phyloP scores from a whole-genome alignment of 2,888 invertebrate species.

The Aphrophora alni region DNA sequence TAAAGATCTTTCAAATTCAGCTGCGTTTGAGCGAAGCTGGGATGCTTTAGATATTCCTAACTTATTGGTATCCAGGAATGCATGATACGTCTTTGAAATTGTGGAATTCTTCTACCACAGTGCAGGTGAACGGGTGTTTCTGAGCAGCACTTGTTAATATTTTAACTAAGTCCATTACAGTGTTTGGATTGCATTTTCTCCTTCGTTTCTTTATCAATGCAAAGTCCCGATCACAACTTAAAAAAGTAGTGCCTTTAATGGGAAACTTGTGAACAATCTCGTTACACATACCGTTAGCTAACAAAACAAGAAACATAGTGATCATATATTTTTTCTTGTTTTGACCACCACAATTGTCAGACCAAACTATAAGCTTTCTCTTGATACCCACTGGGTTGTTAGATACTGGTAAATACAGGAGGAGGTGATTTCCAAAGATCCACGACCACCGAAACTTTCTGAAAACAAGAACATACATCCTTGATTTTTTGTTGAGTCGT shows the following conservation, averaged over 20 bases:
- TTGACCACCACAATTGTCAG: neutral
- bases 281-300: neutral
- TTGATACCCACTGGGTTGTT: neutral
- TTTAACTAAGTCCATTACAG: too few species aligned
- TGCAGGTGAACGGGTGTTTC: too few species aligned
- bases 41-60: neutral
- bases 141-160: too few species aligned
- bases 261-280: conserved; percentile 4
- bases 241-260: neutral
- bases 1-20: neutral
- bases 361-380: neutral
- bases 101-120: neutral
- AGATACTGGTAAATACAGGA: conserved; percentile 9
- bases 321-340: neutral
- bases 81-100: conserved; percentile 6
- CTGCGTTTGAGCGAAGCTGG: neutral
- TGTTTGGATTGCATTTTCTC: too few species aligned
- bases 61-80: neutral
- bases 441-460: neutral
- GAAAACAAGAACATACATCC: neutral
- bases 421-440: neutral
- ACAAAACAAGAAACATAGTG: neutral
- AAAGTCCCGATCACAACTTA: too few species aligned
- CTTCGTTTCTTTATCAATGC: too few species aligned
- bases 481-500: conserved; percentile 21